Evolutionary conservation across 2,888 invertebrate genomes (phyloP).

Genomic region (Trilocha varians): DNA sequence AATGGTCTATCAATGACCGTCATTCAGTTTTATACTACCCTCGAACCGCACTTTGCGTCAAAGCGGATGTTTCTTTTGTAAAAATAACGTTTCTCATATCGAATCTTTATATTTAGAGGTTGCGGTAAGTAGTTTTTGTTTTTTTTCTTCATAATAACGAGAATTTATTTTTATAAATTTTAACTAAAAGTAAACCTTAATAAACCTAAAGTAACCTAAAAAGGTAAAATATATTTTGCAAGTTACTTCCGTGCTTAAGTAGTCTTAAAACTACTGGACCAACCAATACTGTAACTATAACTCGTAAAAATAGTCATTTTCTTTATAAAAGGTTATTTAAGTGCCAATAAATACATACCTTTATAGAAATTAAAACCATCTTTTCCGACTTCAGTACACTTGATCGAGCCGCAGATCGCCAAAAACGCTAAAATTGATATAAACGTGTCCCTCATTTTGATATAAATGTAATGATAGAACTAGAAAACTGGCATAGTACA

Average conservation of each 20-base stretch:
- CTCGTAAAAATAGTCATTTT: constrained; percentile 2
- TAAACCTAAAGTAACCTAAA: no score
- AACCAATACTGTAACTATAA: no score
- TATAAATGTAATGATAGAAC: constrained; percentile 27
- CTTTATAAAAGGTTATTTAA: constrained; percentile 1
- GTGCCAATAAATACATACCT: constrained; percentile 29
- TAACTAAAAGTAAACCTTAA: no score
- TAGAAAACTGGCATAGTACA: constrained; percentile 21
- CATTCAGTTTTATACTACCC: constrained; percentile 20
- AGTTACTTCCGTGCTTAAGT: no score
- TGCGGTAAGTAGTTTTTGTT: no score
- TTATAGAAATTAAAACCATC: constrained; percentile 65
- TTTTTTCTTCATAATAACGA: no score
- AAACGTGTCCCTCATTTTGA: constrained; percentile 51
- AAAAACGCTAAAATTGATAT: constrained; percentile 46
- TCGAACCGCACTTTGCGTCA: constrained; percentile 17
- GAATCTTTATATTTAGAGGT: no score
- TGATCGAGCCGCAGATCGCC: constrained; percentile 27
- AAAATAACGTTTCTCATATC: no score
- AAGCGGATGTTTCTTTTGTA: constrained; percentile 7
- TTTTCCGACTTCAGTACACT: constrained; percentile 43
- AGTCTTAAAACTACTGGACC: no score
- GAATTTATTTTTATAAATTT: no score
- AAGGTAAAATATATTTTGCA: no score
- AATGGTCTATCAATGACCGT: constrained; percentile 20